Evolutionary conservation across 2,113 vertebrate genomes (phyloP), one percentile per base, ranked within the genome.

Genomic region (Tetrao urogallus): DNA sequence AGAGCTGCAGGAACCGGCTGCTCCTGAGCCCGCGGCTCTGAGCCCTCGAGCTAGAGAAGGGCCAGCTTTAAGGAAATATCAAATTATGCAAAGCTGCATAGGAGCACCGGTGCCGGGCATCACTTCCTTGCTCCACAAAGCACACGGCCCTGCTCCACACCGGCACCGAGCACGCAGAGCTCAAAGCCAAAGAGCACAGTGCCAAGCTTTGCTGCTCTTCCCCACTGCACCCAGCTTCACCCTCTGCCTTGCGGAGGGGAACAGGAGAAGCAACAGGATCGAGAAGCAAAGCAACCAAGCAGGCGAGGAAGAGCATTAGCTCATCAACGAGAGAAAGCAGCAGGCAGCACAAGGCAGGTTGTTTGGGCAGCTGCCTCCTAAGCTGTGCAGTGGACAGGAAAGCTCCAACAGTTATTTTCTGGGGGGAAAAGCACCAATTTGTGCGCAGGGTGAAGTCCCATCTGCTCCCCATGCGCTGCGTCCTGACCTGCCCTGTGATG

Each of bases 31-130:
- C 15, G 8, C 1, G 28, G 19, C 15, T 27, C 8, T 13, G 14
- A 12, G 2, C 2, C 1, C 40, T 4, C 5, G 0, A 43, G 34
- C 48, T 5, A 38, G 13, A 32, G 3, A 27, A 0, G 1, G 83
- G 57, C 9, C 12, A 4, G 34, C 92, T 58, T 4, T 28, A 58
- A 17, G 20, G 30, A 47, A 72, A 72, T 1, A 22, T 17, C 34
- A 60, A 79, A 25, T 7, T 8, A 3, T 1, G 25, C 21, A 28
- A 22, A 40, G 61, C 36, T 19, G 16, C 36, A 25, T 15, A 28
- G 36, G 14, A 64, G 36, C 24, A 32, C 82, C 8, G 0, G 65
- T 11, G 24, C 52, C 58, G 14, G 12, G 69, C 81, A 58, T 21
- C 13, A 1, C 67, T 42, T 42, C 47, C 42, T 74, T 19, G 30